Evolutionary conservation across 1,140 invertebrate genomes (phyloP), one percentile per base, ranked within the genome.

Genomic region (Anoplophora glabripennis): DNA sequence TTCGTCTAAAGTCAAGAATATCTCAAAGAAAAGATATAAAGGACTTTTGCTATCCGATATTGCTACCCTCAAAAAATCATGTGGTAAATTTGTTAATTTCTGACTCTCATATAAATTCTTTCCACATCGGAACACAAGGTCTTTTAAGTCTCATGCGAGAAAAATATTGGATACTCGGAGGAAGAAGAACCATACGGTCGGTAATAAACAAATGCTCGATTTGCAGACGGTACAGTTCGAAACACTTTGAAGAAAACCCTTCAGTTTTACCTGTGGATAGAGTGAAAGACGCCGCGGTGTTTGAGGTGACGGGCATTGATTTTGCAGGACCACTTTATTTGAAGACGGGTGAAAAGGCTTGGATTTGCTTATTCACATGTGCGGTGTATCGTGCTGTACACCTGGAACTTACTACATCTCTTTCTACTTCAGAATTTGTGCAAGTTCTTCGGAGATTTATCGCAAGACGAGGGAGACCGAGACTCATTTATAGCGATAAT

Each of bases 331-430:
- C 70, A 4, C 17, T 76, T 7, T 65, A 53, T 48, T 36, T 75
- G 7, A 67, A 66, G 46, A 60, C 7, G 4, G 55, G 54, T 11
- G 15, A 61, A 41, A 75, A 77, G 47, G 61, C 57, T 0, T 75
- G 72, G 72, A 55, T 76, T 35, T 68, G 69, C 45, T 34, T 77
- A 9, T 76, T 76, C 45, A 73, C 75, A 2, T 76, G 74, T 57
- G 68, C 69, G 0, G 63, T 69, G 11, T 74, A 70, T 54, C 42
- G 72, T 48, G 73, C 71, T 2, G 59, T 78, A 7, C 74, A 78
- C 62, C 45, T 78, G 9, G 75, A 78, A 61, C 35, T 75, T 8
- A 59, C 64, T 3, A 51, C 44, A 4, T 64, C 69, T 1, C 47
- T 77, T 10, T 67, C 68, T 1, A 72, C 69, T 7, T 63, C 64